Conservation (phyloP, 1,140 invertebrate species). For the Ladona fulva region DNA sequence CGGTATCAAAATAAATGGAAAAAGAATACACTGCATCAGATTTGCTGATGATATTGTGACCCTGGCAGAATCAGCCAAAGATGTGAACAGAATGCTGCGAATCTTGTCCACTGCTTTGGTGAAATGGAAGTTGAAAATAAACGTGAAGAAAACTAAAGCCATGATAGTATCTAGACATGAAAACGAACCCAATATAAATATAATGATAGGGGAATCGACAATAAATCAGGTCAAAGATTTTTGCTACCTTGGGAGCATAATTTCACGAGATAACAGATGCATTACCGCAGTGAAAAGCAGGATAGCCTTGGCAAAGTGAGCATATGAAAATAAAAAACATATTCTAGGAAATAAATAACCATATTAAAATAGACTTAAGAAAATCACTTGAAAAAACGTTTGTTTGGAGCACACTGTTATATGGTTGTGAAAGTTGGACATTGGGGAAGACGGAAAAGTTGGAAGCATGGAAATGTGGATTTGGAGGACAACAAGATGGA, state of each 20-base stretch:
- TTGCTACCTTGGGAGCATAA: constrained; percentile 20
- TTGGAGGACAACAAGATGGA: constrained; percentile 18
- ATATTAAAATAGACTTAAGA: not conserved
- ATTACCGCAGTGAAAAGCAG: not conserved
- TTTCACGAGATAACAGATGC: constrained; percentile 15
- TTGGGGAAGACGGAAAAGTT: constrained; percentile 18
- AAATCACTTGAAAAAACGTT: constrained; percentile 19
- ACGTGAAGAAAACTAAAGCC: too few species aligned
- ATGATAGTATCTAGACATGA: too few species aligned
- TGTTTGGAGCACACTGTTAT: constrained; percentile 17
- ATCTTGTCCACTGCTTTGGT: too few species aligned
- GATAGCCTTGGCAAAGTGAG: not conserved
- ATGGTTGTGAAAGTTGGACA: constrained; percentile 12
- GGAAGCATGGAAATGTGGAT: constrained; percentile 19
- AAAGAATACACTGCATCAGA: constrained; percentile 14
- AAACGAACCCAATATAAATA: too few species aligned
- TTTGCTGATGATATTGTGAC: constrained; percentile 21
- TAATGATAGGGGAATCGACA: too few species aligned
- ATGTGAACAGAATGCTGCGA: not conserved
- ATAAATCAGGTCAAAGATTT: too few species aligned
- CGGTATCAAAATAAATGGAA: too few species aligned
- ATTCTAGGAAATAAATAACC: not conserved
- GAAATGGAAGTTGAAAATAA: too few species aligned
- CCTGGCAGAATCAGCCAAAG: constrained; percentile 12
- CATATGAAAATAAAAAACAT: not conserved